Evolutionary conservation across 1,140 invertebrate genomes (phyloP).

Genomic region (Solenopsis fugax): DNA sequence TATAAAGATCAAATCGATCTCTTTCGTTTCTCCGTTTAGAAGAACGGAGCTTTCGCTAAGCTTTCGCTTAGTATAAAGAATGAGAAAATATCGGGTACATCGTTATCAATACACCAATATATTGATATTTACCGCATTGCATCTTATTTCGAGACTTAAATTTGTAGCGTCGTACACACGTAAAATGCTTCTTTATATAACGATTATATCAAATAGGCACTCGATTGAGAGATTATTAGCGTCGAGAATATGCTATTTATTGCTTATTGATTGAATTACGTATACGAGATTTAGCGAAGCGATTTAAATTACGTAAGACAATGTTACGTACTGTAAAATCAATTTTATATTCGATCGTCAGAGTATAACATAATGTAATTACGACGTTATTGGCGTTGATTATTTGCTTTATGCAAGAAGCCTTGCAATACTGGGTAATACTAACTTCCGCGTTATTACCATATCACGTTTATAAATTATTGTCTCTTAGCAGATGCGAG

Average conservation of each 20-base stretch:
- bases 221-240: conserved; percentile 43
- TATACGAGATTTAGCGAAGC: conserved; percentile 7
- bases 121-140: neutral
- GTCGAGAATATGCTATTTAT: conserved; percentile 36
- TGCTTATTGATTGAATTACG: conserved; percentile 32
- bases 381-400: neutral
- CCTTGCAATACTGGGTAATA: conserved; percentile 67
- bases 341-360: conserved; percentile 2
- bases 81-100: conserved; percentile 14
- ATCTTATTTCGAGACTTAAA: conserved; percentile 14
- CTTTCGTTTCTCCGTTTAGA: conserved; percentile 1
- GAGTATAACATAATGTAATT: conserved; percentile 17
- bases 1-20: conserved; percentile 16
- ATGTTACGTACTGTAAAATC: conserved; percentile 16
- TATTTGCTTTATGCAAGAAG: conserved; percentile 15
- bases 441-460: conserved; percentile 54
- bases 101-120: neutral
- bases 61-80: conserved; percentile 1
- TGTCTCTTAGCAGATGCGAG: conserved; percentile 35
- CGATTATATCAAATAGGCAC: conserved; percentile 49
- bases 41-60: too few species aligned
- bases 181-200: conserved; percentile 39
- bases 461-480: conserved; percentile 54
- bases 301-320: conserved; percentile 5
- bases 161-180: conserved; percentile 6